phyloP scores from a whole-genome alignment of 2,888 invertebrate genomes.

The Allolobophora icterica region DNA sequence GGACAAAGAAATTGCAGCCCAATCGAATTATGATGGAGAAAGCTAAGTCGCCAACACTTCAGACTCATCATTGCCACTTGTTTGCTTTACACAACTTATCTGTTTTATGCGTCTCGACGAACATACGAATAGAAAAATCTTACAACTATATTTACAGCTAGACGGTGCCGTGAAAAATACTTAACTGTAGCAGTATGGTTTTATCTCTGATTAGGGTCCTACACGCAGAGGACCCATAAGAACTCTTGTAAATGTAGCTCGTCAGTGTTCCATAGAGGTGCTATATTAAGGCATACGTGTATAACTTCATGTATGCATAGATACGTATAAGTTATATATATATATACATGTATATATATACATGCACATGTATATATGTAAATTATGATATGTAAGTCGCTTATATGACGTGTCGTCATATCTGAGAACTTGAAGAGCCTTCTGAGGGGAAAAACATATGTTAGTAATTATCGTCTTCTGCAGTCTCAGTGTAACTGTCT shows the following conservation, averaged over 20 bases:
- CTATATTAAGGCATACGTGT: neutral
- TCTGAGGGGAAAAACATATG: too few species aligned
- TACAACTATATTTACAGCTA: conserved; percentile 1
- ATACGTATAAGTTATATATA: neutral
- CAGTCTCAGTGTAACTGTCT: too few species aligned
- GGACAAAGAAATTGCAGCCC: neutral
- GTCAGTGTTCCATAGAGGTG: neutral
- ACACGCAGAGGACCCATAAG: too few species aligned
- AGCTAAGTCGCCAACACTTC: neutral
- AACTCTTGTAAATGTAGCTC: neutral
- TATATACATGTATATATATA: neutral
- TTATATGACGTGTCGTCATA: too few species aligned
- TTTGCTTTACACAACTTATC: neutral
- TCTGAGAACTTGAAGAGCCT: too few species aligned
- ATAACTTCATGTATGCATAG: too few species aligned
- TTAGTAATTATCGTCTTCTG: too few species aligned
- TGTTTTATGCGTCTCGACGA: neutral
- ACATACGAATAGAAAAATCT: neutral
- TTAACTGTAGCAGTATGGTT: neutral
- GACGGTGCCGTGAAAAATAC: neutral
- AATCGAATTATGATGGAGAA: neutral
- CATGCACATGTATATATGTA: neutral
- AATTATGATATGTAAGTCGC: neutral
- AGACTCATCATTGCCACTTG: neutral
- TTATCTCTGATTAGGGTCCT: neutral